Conservation (phyloP, 2,113 vertebrate genomes). For the crab-eating macaque (Macaca fascicularis) region DNA sequence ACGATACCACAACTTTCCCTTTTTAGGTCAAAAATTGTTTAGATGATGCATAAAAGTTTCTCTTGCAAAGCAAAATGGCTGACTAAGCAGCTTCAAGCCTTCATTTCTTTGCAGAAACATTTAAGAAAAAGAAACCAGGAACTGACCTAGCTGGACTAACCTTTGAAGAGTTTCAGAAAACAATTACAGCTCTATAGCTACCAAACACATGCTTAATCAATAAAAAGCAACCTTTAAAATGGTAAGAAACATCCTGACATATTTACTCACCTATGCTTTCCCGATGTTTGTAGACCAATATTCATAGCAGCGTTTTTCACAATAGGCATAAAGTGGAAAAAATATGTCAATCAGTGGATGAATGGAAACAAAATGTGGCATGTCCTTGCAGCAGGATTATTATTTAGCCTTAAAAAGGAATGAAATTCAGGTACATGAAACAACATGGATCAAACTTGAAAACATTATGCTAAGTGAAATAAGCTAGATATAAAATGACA, state of each 20-base stretch:
- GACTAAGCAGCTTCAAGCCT: background rate
- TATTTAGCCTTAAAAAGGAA: background rate
- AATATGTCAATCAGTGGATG: background rate
- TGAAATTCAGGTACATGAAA: background rate
- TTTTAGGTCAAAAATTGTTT: background rate
- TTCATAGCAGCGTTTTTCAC: background rate
- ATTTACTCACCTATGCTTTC: background rate
- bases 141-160: background rate
- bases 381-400: background rate
- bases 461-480: background rate
- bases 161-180: background rate
- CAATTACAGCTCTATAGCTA: background rate
- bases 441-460: background rate
- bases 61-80: background rate
- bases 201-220: background rate
- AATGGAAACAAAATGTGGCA: background rate
- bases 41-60: background rate
- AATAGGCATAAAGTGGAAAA: background rate
- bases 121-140: background rate
- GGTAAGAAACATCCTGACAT: fast-evolving
- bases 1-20: background rate
- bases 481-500: background rate
- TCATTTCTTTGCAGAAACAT: background rate
- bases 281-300: background rate
- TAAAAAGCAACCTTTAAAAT: background rate